Conservation (phyloP, 1,140 invertebrate genomes). For the Tigriopus japonicus region DNA sequence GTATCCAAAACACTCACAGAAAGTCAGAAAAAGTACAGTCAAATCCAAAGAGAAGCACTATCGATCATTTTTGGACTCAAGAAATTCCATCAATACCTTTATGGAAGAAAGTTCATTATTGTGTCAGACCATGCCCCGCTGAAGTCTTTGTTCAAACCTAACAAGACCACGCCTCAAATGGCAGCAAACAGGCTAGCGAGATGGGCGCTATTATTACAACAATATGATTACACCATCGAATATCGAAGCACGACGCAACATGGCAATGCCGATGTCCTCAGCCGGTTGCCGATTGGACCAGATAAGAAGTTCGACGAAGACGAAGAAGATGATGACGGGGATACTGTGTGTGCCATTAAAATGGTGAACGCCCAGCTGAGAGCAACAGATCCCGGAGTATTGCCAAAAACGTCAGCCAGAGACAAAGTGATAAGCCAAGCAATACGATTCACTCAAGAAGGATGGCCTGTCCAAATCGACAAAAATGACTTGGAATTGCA, state of each 20-base stretch:
- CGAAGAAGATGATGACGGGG: too few species aligned
- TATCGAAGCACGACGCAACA: constrained; percentile 19
- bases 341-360: too few species aligned
- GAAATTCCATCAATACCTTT: constrained; percentile 33
- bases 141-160: constrained; percentile 25
- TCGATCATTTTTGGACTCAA: constrained; percentile 31
- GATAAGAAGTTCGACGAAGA: not conserved
- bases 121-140: constrained; percentile 32
- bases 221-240: constrained; percentile 14
- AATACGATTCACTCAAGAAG: too few species aligned
- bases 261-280: constrained; percentile 16
- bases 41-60: constrained; percentile 33
- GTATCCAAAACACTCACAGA: too few species aligned
- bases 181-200: not conserved
- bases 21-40: constrained; percentile 24
- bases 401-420: too few species aligned
- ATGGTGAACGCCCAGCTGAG: not conserved
- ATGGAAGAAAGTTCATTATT: constrained; percentile 28
- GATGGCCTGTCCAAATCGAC: too few species aligned
- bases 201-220: constrained; percentile 16
- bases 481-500: too few species aligned
- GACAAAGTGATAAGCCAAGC: too few species aligned
- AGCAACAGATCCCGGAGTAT: too few species aligned
- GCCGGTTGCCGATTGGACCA: constrained; percentile 15
- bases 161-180: constrained; percentile 19